A percentile compares a stretch with the other conserved stretches of the same genome.
phyloP scores from a whole-genome alignment of 92 coral and sea anemone genomes.

The Porites divaricata region DNA sequence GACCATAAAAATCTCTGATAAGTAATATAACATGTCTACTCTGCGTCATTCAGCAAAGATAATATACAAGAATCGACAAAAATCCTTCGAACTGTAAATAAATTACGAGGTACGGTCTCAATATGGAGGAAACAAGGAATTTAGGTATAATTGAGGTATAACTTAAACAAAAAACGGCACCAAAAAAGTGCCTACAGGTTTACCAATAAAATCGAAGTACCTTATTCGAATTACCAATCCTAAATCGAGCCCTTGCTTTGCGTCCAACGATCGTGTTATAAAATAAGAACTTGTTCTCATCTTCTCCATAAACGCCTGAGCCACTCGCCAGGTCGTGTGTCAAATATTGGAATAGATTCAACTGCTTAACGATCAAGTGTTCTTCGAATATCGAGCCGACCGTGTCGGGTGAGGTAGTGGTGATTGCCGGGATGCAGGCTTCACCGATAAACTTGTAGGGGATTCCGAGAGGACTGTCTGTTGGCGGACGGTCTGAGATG shows the following conservation, averaged over 20 bases:
- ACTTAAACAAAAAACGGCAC: no score
- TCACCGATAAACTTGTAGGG: slow-evolving; percentile 98
- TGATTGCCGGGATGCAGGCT: slow-evolving; percentile 94
- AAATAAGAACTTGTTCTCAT: slow-evolving; percentile 94
- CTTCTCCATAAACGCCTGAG: slow-evolving; percentile 97
- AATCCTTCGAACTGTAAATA: no score
- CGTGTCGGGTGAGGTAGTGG: slow-evolving; percentile 72
- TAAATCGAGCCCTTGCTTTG: slow-evolving; percentile 91
- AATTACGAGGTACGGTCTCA: no score
- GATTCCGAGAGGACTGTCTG: slow-evolving; percentile 97
- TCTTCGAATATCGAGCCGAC: slow-evolving; percentile 98
- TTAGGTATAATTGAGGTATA: neutral
- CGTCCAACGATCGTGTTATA: slow-evolving; percentile 96
- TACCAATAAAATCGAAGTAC: slow-evolving; percentile 18
- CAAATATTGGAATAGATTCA: slow-evolving; percentile 89
- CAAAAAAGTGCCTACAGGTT: neutral
- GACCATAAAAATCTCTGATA: no score
- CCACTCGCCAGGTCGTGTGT: slow-evolving; percentile 91
- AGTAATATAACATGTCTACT: no score
- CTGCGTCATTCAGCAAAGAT: no score
- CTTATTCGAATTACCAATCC: slow-evolving; percentile 93
- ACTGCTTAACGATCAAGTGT: slow-evolving; percentile 92
- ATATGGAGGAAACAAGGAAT: no score
- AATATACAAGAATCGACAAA: no score
- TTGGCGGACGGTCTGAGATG: slow-evolving; percentile 95